Base-by-base conservation (phyloP, 1,140 invertebrate species). In the Trichogramma pretiosum region DNA sequence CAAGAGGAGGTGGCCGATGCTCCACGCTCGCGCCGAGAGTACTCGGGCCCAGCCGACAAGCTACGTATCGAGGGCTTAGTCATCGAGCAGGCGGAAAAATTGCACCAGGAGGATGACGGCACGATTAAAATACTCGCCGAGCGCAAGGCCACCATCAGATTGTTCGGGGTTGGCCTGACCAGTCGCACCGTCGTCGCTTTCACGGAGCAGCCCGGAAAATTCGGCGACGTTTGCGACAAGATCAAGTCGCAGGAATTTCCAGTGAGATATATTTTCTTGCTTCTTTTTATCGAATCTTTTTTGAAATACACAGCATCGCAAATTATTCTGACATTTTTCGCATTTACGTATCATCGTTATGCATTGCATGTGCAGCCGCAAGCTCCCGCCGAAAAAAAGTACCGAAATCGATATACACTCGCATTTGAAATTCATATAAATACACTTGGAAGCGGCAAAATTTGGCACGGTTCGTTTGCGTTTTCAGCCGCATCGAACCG, bases 121-220 rank as follows among this genome's bases (percentile, higher is more conserved):
- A 70, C 87, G 26, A 83, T 84, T 0, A 74, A 74, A 48, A 74
- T 89, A 32, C 56, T 85, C 47, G 76, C 78, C 5, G 74, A 76
- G 10, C 68, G 63, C 0, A 62, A 65, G 16, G 72, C 81, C 30
- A 73, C 72, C 5, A 62, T 90, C 22, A 77, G 87, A 23, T 50
- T 92, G n/a, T 91, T 89, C 63, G 88, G 87, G 1, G 63, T 62
- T 21, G 81, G 81, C 14, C 72, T 90, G 36, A 80, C 76, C 0
- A 59, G 77, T 3, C 62, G 76, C 39, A 86, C 86, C 0, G 63
- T 79, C 11, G 77, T 92, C 33, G 76, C 81, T 0, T 86, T 91
- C 56, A 89, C 86, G 0, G 71, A 78, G 23, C 65, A 75, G 30
- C 48, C 54, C 0, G 72, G 74, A 22, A 48, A 68, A 4, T 72